A percentile compares a stretch with the other conserved stretches of the same genome.
Evolutionary conservation across 2,888 invertebrate species (phyloP).

Genomic region (Diaprepes abbreviatus): DNA sequence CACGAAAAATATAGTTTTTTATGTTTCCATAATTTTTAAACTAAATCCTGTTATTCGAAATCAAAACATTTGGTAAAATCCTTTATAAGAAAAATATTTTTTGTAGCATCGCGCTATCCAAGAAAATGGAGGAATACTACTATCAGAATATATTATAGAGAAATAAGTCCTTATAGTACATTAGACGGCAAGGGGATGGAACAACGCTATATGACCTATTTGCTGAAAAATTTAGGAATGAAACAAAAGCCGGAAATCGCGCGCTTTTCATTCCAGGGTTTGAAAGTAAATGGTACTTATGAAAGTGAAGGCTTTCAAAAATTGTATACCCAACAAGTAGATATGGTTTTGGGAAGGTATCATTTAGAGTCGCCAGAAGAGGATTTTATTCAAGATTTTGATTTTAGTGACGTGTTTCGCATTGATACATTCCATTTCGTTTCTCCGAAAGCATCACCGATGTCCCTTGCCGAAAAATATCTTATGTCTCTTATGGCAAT

Average conservation of each 20-base stretch:
- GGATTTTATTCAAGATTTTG: constrained; percentile 18
- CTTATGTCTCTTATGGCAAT: too few relatives aligned
- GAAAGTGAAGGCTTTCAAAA: constrained; percentile 13
- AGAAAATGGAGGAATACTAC: constrained; percentile 21
- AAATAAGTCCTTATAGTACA: constrained; percentile 1
- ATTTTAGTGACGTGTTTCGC: not conserved
- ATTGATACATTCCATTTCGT: constrained; percentile 11
- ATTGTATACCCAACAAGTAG: not conserved
- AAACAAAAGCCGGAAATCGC: not conserved
- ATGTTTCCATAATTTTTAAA: too few relatives aligned
- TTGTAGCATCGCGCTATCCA: constrained; percentile 3
- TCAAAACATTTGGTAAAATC: too few relatives aligned
- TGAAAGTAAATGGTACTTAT: constrained; percentile 15
- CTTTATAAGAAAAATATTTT: too few relatives aligned
- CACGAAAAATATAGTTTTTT: too few relatives aligned
- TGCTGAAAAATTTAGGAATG: not conserved
- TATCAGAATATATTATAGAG: constrained; percentile 1
- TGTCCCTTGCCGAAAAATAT: not conserved
- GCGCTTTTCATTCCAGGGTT: constrained; percentile 2
- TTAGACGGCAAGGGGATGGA: not conserved
- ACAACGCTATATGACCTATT: not conserved
- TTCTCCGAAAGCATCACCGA: not conserved
- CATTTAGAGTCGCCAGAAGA: not conserved
- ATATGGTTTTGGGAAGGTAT: constrained; percentile 5
- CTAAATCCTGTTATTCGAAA: too few relatives aligned